Evolutionary conservation across 2,888 invertebrate genomes (phyloP), one percentile per base, ranked within the genome.

Genomic region (Tortrix viridana): DNA sequence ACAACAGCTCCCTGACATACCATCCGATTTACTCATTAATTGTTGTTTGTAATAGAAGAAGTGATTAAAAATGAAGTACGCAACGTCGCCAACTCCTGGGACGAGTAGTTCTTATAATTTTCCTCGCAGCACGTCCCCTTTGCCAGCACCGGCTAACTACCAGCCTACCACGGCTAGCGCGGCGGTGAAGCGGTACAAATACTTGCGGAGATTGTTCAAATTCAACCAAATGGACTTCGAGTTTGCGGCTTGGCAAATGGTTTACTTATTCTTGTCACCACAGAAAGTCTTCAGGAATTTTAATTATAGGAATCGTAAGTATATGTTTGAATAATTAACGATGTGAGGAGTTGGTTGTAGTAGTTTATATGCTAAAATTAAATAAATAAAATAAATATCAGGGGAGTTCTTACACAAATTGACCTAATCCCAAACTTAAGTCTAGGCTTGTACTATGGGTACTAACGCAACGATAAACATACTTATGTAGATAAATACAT

Each of bases 191-290:
- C 94, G 96, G 67, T 97, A 96, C 88, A 96, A 96, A 91, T 98
- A 98, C 86, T 89, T 98, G 56, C 92, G 97, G 70, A 94, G 97
- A 77, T 88, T 98, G 65, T 93, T 97, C 65, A 97, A 97, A 86
- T 98, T 98, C 81, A 95, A 97, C 78, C 99, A 99, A 91, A 99
- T 99, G 99, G 99, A 99, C 89, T 99, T 99, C 91, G 98, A 99
- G 84, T 99, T 98, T 92, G 99, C 99, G 0, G 93, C 96, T n/a
- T 99, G 99, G 99, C 99, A 99, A 93, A 99, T 99, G 98, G 87
- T 98, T 0, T 98, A 98, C 84, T 92, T 99, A 67, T 97, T 99
- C 80, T 94, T 97, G 61, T 94, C 98, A 0, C 99, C 99, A 16
- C 98, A 99, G 80, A 98, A 98, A 94, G 98, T 99, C 41, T 98